These are phyloP conservation scores for Leucosticte australis DNA, from an alignment of 2,113 vertebrate genomes.

Conservation along the genomic window DNA sequence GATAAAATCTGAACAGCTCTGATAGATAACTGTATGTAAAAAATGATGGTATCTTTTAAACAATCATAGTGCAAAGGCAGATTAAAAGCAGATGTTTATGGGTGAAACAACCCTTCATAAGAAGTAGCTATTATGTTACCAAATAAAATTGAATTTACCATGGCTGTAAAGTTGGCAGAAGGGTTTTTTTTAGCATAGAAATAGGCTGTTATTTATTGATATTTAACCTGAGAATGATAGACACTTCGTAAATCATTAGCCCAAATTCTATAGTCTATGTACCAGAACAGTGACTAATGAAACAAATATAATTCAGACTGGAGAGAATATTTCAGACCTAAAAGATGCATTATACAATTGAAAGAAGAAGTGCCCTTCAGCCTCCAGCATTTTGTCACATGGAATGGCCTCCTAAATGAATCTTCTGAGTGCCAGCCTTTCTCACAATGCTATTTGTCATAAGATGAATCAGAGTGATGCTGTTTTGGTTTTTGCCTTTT, in stretches of 20 bases:
- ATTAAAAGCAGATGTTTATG: conserved; percentile 59
- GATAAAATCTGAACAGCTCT: conserved; percentile 14
- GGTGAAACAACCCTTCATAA: conserved; percentile 12
- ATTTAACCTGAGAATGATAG: not conserved
- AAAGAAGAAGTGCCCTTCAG: not conserved
- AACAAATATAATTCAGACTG: not conserved
- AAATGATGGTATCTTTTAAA: conserved; percentile 23
- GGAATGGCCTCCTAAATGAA: not conserved
- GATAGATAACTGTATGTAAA: not conserved
- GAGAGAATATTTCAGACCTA: not conserved
- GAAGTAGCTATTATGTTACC: conserved; percentile 42
- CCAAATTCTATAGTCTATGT: not conserved
- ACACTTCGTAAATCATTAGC: not conserved
- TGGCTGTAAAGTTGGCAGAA: conserved; percentile 13
- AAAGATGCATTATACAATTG: not conserved
- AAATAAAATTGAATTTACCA: conserved; percentile 55
- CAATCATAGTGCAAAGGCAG: not conserved
- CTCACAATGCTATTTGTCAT: not conserved
- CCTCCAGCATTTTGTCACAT: not conserved
- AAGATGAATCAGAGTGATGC: not conserved
- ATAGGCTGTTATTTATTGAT: conserved; percentile 32
- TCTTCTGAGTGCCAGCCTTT: not conserved
- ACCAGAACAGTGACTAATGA: not conserved
- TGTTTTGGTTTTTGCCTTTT: not conserved
- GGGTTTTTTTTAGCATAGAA: not conserved